Conservation (phyloP, 2,888 invertebrate genomes). For the Thymelicus lineola region DNA sequence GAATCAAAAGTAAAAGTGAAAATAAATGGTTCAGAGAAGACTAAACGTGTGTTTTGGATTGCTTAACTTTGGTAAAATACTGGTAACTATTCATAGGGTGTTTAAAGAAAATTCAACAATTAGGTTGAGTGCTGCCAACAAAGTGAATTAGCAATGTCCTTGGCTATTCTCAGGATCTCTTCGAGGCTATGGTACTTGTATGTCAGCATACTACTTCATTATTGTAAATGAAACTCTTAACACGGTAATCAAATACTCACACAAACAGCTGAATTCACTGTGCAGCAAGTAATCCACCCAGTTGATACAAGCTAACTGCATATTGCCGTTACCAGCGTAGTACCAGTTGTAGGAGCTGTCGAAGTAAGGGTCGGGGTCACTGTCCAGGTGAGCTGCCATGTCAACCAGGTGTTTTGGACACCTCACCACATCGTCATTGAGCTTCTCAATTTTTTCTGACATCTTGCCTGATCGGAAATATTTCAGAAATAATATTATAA, state of each 20-base stretch:
- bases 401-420: constrained; percentile 69
- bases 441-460: constrained; percentile 51
- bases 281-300: constrained; percentile 67
- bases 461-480: constrained; percentile 39
- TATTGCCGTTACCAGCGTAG: constrained; percentile 74
- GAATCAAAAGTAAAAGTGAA: neutral
- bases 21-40: neutral
- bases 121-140: no score
- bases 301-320: constrained; percentile 59
- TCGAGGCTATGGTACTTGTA: no score
- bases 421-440: constrained; percentile 67
- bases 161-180: no score
- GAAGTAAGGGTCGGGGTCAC: constrained; percentile 72
- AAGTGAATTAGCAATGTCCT: no score
- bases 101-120: no score
- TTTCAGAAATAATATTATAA: constrained; percentile 5
- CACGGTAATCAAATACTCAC: constrained; percentile 58
- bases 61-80: no score
- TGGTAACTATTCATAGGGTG: no score
- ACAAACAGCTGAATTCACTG: constrained; percentile 65
- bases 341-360: constrained; percentile 75
- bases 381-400: constrained; percentile 64
- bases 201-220: no score
- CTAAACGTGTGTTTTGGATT: no score
- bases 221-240: no score